These are phyloP conservation scores for Streptopelia turtur DNA, from an alignment of 2,797 vertebrate species.

Conservation along the genomic window DNA sequence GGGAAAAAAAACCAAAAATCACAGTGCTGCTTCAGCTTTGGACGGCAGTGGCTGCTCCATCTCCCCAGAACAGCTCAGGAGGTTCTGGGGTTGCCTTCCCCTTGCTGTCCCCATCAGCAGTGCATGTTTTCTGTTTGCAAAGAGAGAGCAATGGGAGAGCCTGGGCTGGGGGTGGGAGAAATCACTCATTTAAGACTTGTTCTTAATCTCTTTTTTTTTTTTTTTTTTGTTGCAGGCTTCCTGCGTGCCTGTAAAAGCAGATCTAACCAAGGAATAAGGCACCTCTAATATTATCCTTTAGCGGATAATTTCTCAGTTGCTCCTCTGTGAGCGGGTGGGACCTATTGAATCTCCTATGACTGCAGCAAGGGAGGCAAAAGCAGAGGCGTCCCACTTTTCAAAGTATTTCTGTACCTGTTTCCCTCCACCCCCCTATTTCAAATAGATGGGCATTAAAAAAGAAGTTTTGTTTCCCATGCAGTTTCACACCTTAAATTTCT, in stretches of 20 bases:
- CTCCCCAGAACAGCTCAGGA: not conserved
- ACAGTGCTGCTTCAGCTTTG: not conserved
- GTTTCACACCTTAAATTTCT: not conserved
- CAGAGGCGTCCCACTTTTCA: not conserved
- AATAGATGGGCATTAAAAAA: not conserved
- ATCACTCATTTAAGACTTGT: not conserved
- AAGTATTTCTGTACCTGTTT: not conserved
- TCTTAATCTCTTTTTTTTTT: conserved; percentile 41
- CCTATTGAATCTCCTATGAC: not conserved
- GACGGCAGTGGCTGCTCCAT: not conserved
- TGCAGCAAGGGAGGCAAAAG: not conserved
- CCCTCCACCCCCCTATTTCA: fast-evolving
- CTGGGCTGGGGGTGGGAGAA: not conserved
- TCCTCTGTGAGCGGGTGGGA: not conserved
- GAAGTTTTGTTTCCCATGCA: not conserved
- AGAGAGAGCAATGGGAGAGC: not conserved
- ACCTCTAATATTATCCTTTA: not conserved
- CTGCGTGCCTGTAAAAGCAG: conserved; percentile 32
- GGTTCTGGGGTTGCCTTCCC: not conserved
- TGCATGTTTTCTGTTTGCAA: not conserved
- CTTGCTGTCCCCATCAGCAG: not conserved
- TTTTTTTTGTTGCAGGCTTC: conserved; percentile 31
- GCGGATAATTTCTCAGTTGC: not conserved
- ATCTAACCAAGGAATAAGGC: not conserved
- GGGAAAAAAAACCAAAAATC: not conserved